Conservation (phyloP, 2,888 invertebrate species). For the Osmoderma eremita region DNA sequence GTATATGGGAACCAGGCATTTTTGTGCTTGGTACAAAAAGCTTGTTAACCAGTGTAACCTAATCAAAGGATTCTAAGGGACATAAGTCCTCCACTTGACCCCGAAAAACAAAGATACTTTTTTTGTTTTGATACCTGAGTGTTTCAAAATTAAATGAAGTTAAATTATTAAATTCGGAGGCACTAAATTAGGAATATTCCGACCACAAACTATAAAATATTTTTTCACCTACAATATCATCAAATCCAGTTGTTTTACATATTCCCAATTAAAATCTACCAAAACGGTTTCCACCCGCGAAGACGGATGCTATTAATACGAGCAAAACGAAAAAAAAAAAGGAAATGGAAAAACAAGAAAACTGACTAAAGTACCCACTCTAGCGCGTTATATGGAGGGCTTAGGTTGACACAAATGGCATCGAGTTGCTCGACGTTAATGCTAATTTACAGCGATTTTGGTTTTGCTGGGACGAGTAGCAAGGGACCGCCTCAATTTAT, state of each 20-base stretch:
- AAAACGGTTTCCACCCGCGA: constrained; percentile 3
- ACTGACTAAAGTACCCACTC: constrained; percentile 26
- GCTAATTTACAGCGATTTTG: constrained; percentile 64
- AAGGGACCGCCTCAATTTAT: constrained; percentile 60
- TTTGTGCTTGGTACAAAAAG: too few species aligned
- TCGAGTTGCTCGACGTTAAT: constrained; percentile 62
- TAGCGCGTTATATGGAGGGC: constrained; percentile 53
- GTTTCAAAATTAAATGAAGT: too few species aligned
- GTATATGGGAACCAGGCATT: too few species aligned
- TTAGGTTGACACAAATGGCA: constrained; percentile 63
- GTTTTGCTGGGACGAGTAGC: constrained; percentile 54
- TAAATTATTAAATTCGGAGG: too few species aligned
- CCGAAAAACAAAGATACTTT: too few species aligned
- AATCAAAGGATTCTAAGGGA: too few species aligned
- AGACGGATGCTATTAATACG: constrained; percentile 19
- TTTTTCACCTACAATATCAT: not conserved
- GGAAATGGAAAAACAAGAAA: constrained; percentile 16
- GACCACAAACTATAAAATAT: not conserved
- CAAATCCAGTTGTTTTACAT: too few species aligned
- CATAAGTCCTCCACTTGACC: too few species aligned
- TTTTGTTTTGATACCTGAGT: too few species aligned
- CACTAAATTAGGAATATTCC: not conserved
- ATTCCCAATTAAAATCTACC: constrained; percentile 19
- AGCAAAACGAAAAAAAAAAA: constrained; percentile 20
- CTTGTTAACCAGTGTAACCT: too few species aligned